These are phyloP conservation scores for Daphoenositta chrysoptera DNA, from an alignment of 2,113 vertebrate species.

Conservation along the genomic window DNA sequence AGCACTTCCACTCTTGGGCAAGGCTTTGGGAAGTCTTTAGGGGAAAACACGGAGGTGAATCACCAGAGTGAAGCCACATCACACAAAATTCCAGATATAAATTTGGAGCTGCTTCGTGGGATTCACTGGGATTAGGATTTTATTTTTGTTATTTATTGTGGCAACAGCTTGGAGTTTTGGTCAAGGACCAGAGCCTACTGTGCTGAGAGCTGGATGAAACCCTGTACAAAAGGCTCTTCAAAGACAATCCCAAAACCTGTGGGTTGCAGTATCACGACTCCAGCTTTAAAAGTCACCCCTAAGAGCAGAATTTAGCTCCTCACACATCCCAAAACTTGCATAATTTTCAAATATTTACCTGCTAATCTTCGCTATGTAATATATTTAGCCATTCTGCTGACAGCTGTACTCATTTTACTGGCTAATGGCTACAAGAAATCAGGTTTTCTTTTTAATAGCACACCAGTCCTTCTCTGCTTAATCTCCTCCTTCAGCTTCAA, in stretches of 20 bases:
- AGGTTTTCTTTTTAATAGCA: conserved; percentile 67
- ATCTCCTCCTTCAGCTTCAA: conserved; percentile 53
- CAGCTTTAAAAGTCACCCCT: not conserved
- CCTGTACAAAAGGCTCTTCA: not conserved
- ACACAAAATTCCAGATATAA: not conserved
- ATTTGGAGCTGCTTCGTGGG: not conserved
- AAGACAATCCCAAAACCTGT: not conserved
- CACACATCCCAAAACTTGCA: not conserved
- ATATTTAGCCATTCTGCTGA: conserved; percentile 41
- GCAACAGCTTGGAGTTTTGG: not conserved
- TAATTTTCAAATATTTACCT: conserved; percentile 36
- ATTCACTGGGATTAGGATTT: not conserved
- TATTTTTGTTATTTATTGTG: not conserved
- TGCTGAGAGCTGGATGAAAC: not conserved
- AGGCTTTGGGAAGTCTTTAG: not conserved
- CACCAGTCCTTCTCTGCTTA: conserved; percentile 54
- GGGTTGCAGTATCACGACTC: not conserved
- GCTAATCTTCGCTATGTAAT: not conserved
- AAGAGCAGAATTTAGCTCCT: not conserved
- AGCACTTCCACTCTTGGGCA: not conserved
- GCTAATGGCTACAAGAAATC: conserved; percentile 51
- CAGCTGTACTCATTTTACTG: conserved; percentile 39
- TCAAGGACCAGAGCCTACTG: not conserved
- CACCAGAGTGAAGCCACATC: not conserved
- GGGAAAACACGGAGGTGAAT: not conserved